Base-by-base conservation (phyloP, 2,113 vertebrate genomes). In the Anthoscopus minutus region DNA sequence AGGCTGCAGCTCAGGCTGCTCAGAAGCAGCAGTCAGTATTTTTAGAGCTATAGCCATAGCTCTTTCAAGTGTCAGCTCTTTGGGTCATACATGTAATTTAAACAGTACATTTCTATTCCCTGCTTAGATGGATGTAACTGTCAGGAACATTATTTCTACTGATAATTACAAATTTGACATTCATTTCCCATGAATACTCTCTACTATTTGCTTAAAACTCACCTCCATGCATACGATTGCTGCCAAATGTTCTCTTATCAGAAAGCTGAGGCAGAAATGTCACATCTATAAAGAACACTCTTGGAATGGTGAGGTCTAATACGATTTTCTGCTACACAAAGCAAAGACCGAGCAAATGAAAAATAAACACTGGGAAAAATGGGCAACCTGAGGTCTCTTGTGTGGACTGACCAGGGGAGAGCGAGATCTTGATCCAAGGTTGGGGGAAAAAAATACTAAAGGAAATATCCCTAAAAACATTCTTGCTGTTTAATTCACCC, bases 111-210 rank as follows among this genome's bases (percentile, higher is more conserved):
- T 95, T 93, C 87, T 94, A 73, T 93, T 95, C 94, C 88, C 82
- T 93, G 67, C 92, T 83, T 88, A 87, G 92, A 89, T 96, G 69
- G 79, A 93, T 92, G 87, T 92, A 95, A 95, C 87, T 95, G 87
- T 95, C 89, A 94, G 71, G 93, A 95, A 89, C 93, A 89, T 93
- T 91, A 94, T 93, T 97, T 94, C 92, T 82, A 67, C 58, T 81
- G 88, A 78, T 94, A 94, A 96, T 95, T 97, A 94, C 89, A 95
- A 94, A 86, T 94, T 77, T 96, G 95, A 95, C 94, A 97, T 96
- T 96, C 92, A 94, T 92, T 88, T 96, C 94, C 85, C 82, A 92
- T 92, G 76, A 96, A 95, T 73, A 73, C 67, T 81, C 71, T 77
- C 82, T 62, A 64, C 67, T 92, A 71, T 96, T 96, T 96, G 85